These are phyloP conservation scores for Urophycis tenuis DNA, from an alignment of 2,797 vertebrate genomes.

Conservation along the genomic window DNA sequence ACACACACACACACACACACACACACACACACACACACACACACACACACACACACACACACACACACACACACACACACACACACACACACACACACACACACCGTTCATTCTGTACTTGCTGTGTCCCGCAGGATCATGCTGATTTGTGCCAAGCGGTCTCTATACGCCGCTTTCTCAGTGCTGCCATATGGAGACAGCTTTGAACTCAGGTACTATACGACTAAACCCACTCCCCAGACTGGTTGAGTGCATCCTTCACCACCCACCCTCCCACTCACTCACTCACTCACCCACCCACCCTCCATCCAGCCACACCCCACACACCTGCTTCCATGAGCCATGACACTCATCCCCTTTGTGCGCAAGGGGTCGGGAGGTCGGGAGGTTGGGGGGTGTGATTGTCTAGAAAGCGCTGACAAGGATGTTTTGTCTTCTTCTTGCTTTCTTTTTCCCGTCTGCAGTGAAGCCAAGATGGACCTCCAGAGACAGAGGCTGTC, in stretches of 20 bases:
- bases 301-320: neutral
- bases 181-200: conserved; percentile 93
- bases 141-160: conserved; percentile 95
- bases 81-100: conserved; percentile 55
- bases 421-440: neutral
- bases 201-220: conserved; percentile 79
- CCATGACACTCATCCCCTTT: neutral
- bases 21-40: conserved; percentile 51
- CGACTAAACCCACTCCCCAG: conserved; percentile 36
- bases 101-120: conserved; percentile 64
- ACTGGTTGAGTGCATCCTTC: conserved; percentile 41
- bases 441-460: conserved; percentile 24
- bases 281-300: neutral
- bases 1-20: conserved; percentile 54
- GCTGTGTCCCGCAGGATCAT: conserved; percentile 85
- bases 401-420: neutral
- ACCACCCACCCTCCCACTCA: conserved; percentile 12
- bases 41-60: conserved; percentile 52
- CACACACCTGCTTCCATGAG: neutral
- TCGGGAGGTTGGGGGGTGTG: neutral
- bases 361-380: neutral
- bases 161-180: conserved; percentile 92
- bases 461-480: conserved; percentile 86
- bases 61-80: conserved; percentile 54
- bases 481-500: conserved; percentile 85